Evolutionary conservation across 2,797 vertebrate genomes (phyloP), one percentile per base, ranked within the genome.

Genomic region (Pagetopsis macropterus): DNA sequence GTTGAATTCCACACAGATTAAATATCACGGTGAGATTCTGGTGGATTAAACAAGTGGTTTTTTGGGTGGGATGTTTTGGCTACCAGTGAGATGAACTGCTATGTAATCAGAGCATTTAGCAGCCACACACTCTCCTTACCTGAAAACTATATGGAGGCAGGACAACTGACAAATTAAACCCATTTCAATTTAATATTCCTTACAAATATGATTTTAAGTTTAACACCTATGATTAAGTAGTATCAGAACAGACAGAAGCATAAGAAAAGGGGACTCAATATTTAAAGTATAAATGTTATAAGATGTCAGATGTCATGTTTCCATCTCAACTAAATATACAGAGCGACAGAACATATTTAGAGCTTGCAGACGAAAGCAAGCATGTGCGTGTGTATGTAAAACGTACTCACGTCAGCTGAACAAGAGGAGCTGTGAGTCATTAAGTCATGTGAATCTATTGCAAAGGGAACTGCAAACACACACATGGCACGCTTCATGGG

Each of bases 21-120:
- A 91, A 89, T 87, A 88, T 84, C 85, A 75, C 9, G 55, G 75
- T 45, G 71, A 89, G 84, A 84, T 87, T 83, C 69, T 68, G 76
- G 72, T 75, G 87, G 89, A 87, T 92, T 92, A 85, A 90, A 92
- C 57, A 52, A 65, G 85, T 79, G 72, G 76, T 76, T 69, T 67
- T 67, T 27, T 49, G 67, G 50, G 52, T 79, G 84, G 81, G 61
- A 84, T 93, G 91, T 94, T 94, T 92, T 93, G 93, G 84, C 93
- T 94, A 91, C 80, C 64, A 67, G 56, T 64, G 74, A 91, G 91
- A 91, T 92, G 93, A 93, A 81, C 88, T 76, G 79, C 82, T 76
- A 74, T 84, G 87, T 85, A 82, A 86, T 86, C 41, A 55, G 51
- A 60, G 46, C 48, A 16, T 21, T 19, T 6, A 51, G 62, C 16